Percentiles rank a stretch among this genome's conserved stretches.
These are phyloP conservation scores for Poeciliopsis occidentalis DNA, from an alignment of 2,113 vertebrate genomes.

Conservation along the genomic window DNA sequence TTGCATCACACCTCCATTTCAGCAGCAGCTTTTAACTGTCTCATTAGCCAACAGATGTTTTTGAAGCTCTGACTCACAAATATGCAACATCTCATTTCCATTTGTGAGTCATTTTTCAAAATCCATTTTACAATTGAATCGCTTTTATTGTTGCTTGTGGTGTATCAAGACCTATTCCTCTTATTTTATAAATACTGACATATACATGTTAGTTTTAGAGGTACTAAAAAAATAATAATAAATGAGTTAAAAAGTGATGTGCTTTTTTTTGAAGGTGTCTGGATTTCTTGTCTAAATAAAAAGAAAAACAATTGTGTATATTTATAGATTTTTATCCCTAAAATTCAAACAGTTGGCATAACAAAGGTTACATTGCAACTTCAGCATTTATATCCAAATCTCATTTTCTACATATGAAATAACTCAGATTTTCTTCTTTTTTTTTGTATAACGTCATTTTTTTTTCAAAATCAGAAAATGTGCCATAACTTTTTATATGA, in stretches of 20 bases:
- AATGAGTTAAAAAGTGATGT: background rate
- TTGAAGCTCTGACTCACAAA: background rate
- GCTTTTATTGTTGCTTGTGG: background rate
- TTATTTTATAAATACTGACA: no score
- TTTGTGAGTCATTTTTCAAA: background rate
- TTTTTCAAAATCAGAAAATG: no score
- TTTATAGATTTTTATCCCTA: no score
- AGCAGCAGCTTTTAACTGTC: background rate
- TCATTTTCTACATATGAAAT: background rate
- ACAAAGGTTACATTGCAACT: background rate
- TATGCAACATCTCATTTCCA: background rate
- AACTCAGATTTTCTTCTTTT: no score
- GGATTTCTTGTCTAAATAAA: background rate
- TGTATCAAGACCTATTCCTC: background rate
- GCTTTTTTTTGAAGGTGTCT: no score
- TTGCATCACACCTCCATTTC: background rate
- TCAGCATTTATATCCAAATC: background rate
- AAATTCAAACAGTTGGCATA: background rate
- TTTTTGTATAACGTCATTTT: no score
- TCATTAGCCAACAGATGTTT: background rate
- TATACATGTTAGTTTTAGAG: background rate
- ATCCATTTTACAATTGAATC: background rate
- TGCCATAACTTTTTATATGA: no score
- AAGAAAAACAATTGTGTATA: background rate
- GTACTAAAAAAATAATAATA: background rate